Percentiles rank a stretch among this genome's conserved stretches.
Conservation (phyloP, 2,113 vertebrate genomes). For the Trachemys scripta region DNA sequence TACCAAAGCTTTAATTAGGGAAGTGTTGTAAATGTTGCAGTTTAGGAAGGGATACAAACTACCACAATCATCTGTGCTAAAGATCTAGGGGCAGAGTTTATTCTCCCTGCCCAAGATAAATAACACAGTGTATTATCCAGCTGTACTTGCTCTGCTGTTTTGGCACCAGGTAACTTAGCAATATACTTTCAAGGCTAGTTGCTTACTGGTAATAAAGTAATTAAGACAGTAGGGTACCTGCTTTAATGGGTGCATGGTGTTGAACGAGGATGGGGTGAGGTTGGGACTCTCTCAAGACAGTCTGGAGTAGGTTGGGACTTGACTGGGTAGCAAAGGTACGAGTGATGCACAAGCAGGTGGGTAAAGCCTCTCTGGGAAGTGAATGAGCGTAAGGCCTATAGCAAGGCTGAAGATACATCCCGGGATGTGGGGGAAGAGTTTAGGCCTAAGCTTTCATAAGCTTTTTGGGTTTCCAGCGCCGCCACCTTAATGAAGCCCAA, state of each 20-base stretch:
- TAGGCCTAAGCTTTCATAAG: neutral
- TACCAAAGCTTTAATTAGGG: neutral
- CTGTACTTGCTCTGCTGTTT: accelerated
- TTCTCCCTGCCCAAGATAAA: neutral
- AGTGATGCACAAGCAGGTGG: neutral
- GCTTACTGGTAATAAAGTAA: neutral
- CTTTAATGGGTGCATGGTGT: neutral
- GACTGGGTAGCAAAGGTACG: neutral
- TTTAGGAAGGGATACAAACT: neutral
- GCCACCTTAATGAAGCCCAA: neutral
- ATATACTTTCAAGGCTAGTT: neutral
- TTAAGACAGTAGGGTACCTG: neutral
- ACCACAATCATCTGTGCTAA: too few relatives aligned
- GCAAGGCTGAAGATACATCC: neutral
- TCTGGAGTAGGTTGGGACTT: neutral
- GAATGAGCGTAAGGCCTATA: neutral
- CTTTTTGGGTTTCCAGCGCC: neutral
- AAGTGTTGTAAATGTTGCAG: neutral
- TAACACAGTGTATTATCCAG: neutral
- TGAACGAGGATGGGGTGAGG: neutral
- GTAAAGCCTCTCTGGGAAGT: neutral
- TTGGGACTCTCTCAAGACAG: neutral
- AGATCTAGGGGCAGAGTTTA: neutral
- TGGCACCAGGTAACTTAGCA: neutral
- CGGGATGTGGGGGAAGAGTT: neutral